Percentiles rank a stretch among this genome's conserved stretches.
Evolutionary conservation across 2,113 vertebrate species (phyloP).

Genomic region (Arizona elegans): DNA sequence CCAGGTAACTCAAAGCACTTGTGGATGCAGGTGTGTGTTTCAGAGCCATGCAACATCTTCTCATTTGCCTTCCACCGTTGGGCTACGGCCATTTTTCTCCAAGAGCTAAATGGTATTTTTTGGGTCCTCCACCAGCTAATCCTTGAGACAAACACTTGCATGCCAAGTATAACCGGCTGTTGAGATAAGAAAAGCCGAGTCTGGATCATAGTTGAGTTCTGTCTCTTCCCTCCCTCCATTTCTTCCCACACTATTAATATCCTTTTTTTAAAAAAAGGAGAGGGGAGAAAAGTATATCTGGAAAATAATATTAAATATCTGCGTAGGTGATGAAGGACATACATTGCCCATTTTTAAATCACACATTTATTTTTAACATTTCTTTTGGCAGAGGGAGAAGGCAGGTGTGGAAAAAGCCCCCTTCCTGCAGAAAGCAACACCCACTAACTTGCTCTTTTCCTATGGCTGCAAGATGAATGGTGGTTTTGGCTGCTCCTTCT

Average conservation of each 20-base stretch:
- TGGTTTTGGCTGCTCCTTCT: not conserved
- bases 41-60: not conserved
- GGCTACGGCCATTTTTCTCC: constrained; percentile 48
- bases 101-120: constrained; percentile 52
- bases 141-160: constrained; percentile 46
- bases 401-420: not conserved
- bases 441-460: not conserved
- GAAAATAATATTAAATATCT: not conserved
- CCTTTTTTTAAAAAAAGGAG: not conserved
- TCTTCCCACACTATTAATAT: accelerated
- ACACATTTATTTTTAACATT: not conserved
- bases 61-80: constrained; percentile 27
- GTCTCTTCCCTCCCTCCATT: not conserved
- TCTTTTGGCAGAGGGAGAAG: not conserved
- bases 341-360: not conserved
- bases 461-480: not conserved
- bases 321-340: not conserved
- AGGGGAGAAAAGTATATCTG: not conserved
- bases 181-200: constrained; percentile 24
- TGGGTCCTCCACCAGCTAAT: constrained; percentile 39
- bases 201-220: not conserved
- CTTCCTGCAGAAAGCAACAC: not conserved
- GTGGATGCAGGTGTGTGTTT: constrained; percentile 12
- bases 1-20: not conserved
- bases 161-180: constrained; percentile 35